A percentile compares a stretch with the other conserved stretches of the same genome.
These are phyloP conservation scores for Rotaria socialis DNA, from an alignment of 2,888 invertebrate species.

Conservation along the genomic window DNA sequence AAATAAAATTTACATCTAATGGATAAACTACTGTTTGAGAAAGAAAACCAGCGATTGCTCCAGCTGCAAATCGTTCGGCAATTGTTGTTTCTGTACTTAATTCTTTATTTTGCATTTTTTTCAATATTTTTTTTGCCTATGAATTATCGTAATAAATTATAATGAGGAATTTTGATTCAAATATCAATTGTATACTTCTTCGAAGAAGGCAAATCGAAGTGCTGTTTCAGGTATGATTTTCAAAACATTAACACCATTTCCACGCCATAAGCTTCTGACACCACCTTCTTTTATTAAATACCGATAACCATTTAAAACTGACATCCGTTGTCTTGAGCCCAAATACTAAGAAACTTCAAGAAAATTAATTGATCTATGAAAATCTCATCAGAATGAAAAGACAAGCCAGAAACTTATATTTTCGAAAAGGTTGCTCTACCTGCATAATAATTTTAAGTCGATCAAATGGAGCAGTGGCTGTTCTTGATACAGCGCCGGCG, in stretches of 20 bases:
- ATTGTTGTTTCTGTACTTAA: slow-evolving; percentile 73
- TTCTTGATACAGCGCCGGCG: slow-evolving; percentile 88
- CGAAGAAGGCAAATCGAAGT: slow-evolving; percentile 91
- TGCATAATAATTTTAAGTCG: slow-evolving; percentile 74
- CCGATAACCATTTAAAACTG: slow-evolving; percentile 65
- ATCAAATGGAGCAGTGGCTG: slow-evolving; percentile 92
- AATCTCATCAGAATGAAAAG: background rate
- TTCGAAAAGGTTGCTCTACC: slow-evolving; percentile 40
- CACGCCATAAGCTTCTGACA: slow-evolving; percentile 80
- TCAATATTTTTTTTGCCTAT: slow-evolving; percentile 57
- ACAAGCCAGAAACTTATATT: background rate
- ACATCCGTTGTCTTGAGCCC: slow-evolving; percentile 45
- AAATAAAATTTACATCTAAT: slow-evolving; percentile 79
- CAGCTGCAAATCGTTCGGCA: slow-evolving; percentile 83
- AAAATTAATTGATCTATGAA: background rate
- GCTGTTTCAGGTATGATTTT: slow-evolving; percentile 97
- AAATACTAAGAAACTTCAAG: slow-evolving; percentile 34
- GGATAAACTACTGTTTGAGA: slow-evolving; percentile 92
- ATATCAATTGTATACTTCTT: slow-evolving; percentile 65
- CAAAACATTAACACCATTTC: slow-evolving; percentile 90
- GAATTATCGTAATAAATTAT: background rate
- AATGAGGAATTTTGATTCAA: no score
- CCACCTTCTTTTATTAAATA: slow-evolving; percentile 87
- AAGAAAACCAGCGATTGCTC: slow-evolving; percentile 84
- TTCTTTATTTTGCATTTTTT: slow-evolving; percentile 52